Evolutionary conservation across 2,888 invertebrate species (phyloP).

Genomic region (Hoplodrina blanda): DNA sequence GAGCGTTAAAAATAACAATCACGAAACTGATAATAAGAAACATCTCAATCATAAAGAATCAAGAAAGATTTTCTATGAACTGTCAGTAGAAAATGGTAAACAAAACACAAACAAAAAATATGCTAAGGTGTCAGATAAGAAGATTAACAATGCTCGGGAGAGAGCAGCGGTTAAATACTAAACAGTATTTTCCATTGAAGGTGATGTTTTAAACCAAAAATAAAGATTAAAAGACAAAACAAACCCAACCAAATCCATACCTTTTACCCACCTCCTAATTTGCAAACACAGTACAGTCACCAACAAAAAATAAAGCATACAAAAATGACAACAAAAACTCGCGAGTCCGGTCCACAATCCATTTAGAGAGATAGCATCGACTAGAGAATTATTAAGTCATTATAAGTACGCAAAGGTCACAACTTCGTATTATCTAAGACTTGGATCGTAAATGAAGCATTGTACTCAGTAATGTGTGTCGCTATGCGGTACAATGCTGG

Average conservation of each 20-base stretch:
- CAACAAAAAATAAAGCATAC: conserved; percentile 32
- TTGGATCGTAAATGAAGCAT: conserved; percentile 68
- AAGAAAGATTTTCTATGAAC: neutral
- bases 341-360: conserved; percentile 64
- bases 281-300: conserved; percentile 38
- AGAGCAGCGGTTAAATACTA: neutral
- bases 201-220: neutral
- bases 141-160: conserved; percentile 1
- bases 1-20: neutral
- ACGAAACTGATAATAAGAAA: neutral
- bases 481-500: conserved; percentile 43
- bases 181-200: neutral
- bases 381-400: conserved; percentile 78
- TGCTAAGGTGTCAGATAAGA: neutral
- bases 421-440: conserved; percentile 66
- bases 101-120: neutral
- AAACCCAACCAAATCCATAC: conserved; percentile 11
- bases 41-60: neutral
- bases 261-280: conserved; percentile 19
- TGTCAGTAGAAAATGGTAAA: neutral
- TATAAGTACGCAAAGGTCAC: conserved; percentile 74
- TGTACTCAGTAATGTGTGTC: conserved; percentile 55
- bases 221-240: neutral
- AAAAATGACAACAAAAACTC: conserved; percentile 37
- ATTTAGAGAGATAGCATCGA: conserved; percentile 73